Evolutionary conservation across 2,797 vertebrate genomes (phyloP), one percentile per base, ranked within the genome.

Genomic region (Catharus ustulatus): DNA sequence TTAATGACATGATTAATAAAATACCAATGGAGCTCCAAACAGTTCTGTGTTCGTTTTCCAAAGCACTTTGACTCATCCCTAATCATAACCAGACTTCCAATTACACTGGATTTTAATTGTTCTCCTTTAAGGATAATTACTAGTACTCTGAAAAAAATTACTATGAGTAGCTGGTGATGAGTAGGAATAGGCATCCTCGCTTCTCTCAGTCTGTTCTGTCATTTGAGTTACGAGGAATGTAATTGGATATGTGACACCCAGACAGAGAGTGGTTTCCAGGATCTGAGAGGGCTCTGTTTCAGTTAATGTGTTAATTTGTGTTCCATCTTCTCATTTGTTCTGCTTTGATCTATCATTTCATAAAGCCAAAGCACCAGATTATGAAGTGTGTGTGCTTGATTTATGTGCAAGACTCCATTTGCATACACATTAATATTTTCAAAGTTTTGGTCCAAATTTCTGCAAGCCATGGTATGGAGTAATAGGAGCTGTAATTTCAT

Each of bases 321-420:
- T 52, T 96, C 90, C 94, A 94, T 97, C 93, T 96, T 93, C 95
- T 96, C 93, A 95, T 96, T 96, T 97, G 95, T 96, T 91, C 85
- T 19, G 18, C 92, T 95, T 96, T 96, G 95, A 96, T 96, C 95
- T 91, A 84, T 84, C 94, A 90, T 95, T 96, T 96, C 91, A 90
- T 87, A 93, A 90, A 94, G 93, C 74, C 52, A 89, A 89, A 86
- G 93, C 78, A 52, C 32, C 27, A 74, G 91, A 81, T 86, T 91
- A 93, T 94, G 94, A 93, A 96, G 83, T 77, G 77, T 45, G 80
- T 38, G 57, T 22, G 42, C 77, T 71, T 94, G 89, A 94, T 95
- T 95, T 94, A 94, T 93, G 80, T 34, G 85, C 77, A 91, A 93
- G 94, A 8, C 59, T 54, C 49, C 40, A 92, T 97, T 94, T 97